These are phyloP conservation scores for Diorhabda sublineata DNA, from an alignment of 1,140 invertebrate genomes.

Conservation along the genomic window DNA sequence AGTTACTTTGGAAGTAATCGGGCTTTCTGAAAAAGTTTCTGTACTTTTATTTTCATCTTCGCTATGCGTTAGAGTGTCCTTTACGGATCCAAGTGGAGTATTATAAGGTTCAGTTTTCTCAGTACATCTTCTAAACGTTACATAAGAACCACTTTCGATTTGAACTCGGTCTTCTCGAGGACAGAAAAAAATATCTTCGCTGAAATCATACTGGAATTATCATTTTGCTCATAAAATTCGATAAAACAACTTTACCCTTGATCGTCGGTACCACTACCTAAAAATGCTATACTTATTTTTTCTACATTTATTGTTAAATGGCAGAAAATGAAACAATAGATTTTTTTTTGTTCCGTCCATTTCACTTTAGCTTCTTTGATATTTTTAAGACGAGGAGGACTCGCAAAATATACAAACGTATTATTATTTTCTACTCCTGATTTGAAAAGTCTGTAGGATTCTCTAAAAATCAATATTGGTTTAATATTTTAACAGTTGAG, in stretches of 20 bases:
- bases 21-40: no score
- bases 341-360: conserved; percentile 33
- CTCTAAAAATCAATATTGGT: conserved; percentile 10
- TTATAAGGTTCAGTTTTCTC: not conserved
- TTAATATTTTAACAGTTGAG: no score
- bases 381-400: conserved; percentile 27
- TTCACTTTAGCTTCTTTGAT: conserved; percentile 37
- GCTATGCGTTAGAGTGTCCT: not conserved
- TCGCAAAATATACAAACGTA: conserved; percentile 37
- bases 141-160: conserved; percentile 10
- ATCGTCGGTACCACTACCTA: not conserved
- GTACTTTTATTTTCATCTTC: not conserved
- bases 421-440: conserved; percentile 27
- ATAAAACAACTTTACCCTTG: not conserved
- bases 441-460: not conserved
- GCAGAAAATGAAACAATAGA: conserved; percentile 27
- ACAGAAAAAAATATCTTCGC: conserved; percentile 4
- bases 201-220: not conserved
- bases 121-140: conserved; percentile 3
- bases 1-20: no score
- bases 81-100: not conserved
- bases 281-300: conserved; percentile 11
- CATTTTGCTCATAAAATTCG: not conserved
- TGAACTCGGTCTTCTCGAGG: not conserved
- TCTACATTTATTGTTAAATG: conserved; percentile 21